Percentiles rank a stretch among this genome's conserved stretches.
Conservation (phyloP, 2,797 vertebrate genomes). For the Dromococcyx pavoninus region DNA sequence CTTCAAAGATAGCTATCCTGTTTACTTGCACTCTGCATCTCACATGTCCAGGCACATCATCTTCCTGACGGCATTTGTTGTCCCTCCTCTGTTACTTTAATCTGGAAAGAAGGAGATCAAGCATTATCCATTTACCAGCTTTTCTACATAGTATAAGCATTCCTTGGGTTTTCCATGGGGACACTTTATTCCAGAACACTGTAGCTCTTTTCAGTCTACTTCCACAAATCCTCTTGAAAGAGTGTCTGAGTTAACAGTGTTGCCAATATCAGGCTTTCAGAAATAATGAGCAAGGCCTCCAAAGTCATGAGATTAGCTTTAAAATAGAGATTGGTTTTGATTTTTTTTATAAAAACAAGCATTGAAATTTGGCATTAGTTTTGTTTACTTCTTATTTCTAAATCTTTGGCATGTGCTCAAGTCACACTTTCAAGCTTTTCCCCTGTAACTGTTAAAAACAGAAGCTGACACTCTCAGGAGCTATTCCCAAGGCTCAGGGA, state of each 20-base stretch:
- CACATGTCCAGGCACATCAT: neutral
- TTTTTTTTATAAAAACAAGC: slow-evolving; percentile 17
- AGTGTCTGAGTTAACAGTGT: neutral
- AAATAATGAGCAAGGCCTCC: slow-evolving; percentile 11
- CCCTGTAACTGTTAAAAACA: slow-evolving; percentile 43
- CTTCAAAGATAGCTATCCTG: neutral
- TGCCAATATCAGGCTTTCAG: slow-evolving; percentile 24
- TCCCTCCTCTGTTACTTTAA: slow-evolving; percentile 10
- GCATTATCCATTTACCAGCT: slow-evolving; percentile 18
- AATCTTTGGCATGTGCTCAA: slow-evolving; percentile 45
- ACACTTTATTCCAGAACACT: slow-evolving; percentile 34
- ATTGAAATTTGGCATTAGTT: slow-evolving; percentile 19
- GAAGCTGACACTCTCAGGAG: slow-evolving; percentile 19
- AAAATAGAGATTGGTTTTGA: slow-evolving; percentile 14
- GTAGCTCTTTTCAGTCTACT: slow-evolving; percentile 36
- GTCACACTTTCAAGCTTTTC: slow-evolving; percentile 51
- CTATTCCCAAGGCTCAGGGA: neutral
- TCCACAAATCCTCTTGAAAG: slow-evolving; percentile 5
- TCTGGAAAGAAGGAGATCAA: slow-evolving; percentile 37
- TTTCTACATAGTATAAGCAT: slow-evolving; percentile 26
- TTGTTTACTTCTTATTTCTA: slow-evolving; percentile 54
- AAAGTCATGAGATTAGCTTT: slow-evolving; percentile 50
- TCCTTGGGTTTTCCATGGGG: neutral
- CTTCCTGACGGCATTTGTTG: neutral
- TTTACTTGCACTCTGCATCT: neutral